phyloP scores from a whole-genome alignment of 1,140 invertebrate species.

The Zaprionus ghesquierei region DNA sequence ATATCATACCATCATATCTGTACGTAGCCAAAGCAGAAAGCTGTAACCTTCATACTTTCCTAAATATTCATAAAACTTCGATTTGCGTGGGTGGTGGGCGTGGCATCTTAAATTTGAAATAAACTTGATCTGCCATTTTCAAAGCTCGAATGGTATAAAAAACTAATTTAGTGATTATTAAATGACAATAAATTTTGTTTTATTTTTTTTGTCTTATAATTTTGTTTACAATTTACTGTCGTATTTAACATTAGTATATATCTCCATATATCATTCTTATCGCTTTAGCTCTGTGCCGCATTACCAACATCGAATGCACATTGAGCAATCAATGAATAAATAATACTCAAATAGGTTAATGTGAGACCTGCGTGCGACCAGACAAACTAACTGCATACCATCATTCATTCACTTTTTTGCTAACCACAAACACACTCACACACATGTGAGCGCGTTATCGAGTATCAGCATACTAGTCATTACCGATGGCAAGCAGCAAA shows the following conservation, averaged over 20 bases:
- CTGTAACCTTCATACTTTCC: too few species aligned
- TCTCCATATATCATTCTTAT: background rate
- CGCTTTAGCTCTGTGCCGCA: background rate
- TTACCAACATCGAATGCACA: background rate
- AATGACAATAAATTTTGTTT: background rate
- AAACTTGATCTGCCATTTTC: background rate
- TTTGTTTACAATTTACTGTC: background rate
- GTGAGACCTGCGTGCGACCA: background rate
- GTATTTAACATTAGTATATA: background rate
- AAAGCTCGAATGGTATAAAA: too few species aligned
- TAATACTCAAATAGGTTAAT: background rate
- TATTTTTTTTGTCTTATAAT: background rate
- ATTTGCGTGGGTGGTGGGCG: too few species aligned
- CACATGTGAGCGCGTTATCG: background rate
- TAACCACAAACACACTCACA: background rate
- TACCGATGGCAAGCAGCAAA: background rate
- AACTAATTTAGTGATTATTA: background rate
- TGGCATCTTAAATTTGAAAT: too few species aligned
- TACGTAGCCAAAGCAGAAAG: too few species aligned
- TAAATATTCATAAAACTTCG: too few species aligned
- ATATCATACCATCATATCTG: too few species aligned
- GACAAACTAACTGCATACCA: background rate
- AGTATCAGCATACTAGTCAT: slow-evolving; percentile 1
- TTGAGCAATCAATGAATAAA: background rate
- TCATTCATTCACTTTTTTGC: background rate